Base-by-base conservation (phyloP, 2,113 vertebrate genomes). In the Leucopsar rothschildi region DNA sequence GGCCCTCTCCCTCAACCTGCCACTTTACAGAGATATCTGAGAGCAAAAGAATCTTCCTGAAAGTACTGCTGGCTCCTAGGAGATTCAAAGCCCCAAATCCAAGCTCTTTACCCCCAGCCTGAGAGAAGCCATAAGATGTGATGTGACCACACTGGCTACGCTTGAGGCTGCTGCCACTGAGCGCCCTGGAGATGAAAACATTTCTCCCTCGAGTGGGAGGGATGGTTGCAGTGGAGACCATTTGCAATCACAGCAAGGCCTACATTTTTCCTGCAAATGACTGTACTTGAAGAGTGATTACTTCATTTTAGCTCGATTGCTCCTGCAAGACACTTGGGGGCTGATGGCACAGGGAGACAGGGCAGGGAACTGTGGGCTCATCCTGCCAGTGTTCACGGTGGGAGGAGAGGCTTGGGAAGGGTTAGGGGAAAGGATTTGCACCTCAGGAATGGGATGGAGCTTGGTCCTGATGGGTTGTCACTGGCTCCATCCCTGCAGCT, bases 271-370 rank as follows among this genome's bases (percentile, higher is more conserved):
- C 79, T 92, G 76, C 91, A 95, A 94, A 97, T 93, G 79, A 94
- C 89, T 92, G 11, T 92, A 72, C 65, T 96, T 76, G 92, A 69
- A 28, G 85, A 92, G 69, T 61, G 87, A 96, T 97, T 94, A 95
- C 95, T 96, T 96, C 82, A 94, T 96, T 96, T 96, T 94, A 88
- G 73, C 86, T 86, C 47, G 1, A 96, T 91, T 84, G 86, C 93
- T 96, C 90, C 85, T 69, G 87, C 89, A 72, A 61, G 72, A 68
- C 2, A 3, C 78, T 53, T 0, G 0, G 78, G 84, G 47, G 50
- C 37, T 60, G 84, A 53, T 53, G 90, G 27, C 5, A 33, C 3
- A 0, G 80, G 69, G 61, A 81, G 65, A 49, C 0, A 5, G 65
- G 81, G 60, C 44, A 69, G 28, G 39, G 40, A 22, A 24, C 37